A percentile compares a stretch with the other conserved stretches of the same genome.
These are phyloP conservation scores for Thecocarcelia acutangulata DNA, from an alignment of 2,888 invertebrate species.

Conservation along the genomic window DNA sequence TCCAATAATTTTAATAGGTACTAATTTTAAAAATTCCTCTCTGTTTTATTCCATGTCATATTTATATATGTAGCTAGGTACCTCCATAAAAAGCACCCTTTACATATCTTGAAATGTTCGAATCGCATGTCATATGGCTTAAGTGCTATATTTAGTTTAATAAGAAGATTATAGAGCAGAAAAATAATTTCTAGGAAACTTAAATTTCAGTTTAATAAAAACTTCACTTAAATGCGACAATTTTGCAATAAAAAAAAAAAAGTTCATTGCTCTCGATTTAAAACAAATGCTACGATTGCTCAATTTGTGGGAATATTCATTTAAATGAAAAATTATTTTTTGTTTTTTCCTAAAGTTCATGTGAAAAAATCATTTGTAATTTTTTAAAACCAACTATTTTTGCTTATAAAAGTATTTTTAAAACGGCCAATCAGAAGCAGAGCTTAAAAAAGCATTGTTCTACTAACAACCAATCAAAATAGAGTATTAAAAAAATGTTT, in stretches of 20 bases:
- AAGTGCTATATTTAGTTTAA: conserved; percentile 43
- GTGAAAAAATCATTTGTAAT: conserved; percentile 27
- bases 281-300: conserved; percentile 30
- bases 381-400: conserved; percentile 30
- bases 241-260: conserved; percentile 21
- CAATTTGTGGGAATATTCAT: conserved; percentile 53
- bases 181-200: conserved; percentile 5
- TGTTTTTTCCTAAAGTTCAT: conserved; percentile 13
- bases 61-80: too few species aligned
- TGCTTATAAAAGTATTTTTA: neutral
- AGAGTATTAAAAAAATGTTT: neutral
- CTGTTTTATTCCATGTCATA: too few species aligned
- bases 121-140: conserved; percentile 31
- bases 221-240: neutral
- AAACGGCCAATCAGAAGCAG: conserved; percentile 32
- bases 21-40: too few species aligned
- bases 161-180: conserved; percentile 5
- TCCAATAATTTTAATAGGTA: too few species aligned
- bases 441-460: neutral
- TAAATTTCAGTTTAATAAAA: neutral
- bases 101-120: conserved; percentile 4
- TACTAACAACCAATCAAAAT: conserved; percentile 1
- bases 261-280: conserved; percentile 52
- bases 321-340: conserved; percentile 12
- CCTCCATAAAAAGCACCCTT: too few species aligned